Percentiles rank a stretch among this genome's conserved stretches.
phyloP scores from a whole-genome alignment of 2,888 invertebrate species.

The Clostera curtula region DNA sequence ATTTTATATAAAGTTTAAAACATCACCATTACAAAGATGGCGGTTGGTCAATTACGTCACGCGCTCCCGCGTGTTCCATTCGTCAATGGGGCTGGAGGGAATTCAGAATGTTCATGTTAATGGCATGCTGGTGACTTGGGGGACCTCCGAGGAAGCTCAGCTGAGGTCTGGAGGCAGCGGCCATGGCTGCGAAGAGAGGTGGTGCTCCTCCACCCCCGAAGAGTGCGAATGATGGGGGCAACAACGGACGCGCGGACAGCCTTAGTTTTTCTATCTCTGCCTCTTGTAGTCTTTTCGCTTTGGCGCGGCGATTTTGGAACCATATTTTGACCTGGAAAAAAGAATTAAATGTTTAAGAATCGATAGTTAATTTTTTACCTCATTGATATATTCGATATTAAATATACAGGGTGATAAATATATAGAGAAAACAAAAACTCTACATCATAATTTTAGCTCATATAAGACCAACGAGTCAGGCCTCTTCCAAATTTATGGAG shows the following conservation, averaged over 20 bases:
- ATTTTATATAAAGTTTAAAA: constrained; percentile 22
- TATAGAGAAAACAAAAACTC: no score
- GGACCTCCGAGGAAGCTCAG: constrained; percentile 74
- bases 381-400: background rate
- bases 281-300: constrained; percentile 97
- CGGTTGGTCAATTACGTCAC: constrained; percentile 37
- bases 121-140: constrained; percentile 71
- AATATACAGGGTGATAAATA: no score
- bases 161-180: constrained; percentile 77
- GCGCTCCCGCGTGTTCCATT: constrained; percentile 50
- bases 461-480: no score
- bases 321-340: constrained; percentile 88
- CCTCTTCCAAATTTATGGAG: no score
- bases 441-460: no score
- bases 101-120: constrained; percentile 73
- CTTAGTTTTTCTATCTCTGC: constrained; percentile 94
- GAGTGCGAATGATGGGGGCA: constrained; percentile 83
- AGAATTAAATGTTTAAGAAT: no score
- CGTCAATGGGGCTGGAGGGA: constrained; percentile 76
- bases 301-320: constrained; percentile 95
- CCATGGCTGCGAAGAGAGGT: constrained; percentile 80
- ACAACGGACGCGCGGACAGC: constrained; percentile 85
- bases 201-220: constrained; percentile 79
- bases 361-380: background rate
- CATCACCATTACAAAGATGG: constrained; percentile 37